Conservation (phyloP, 2,113 vertebrate species). For the Speoplatyrhinus poulsoni region DNA sequence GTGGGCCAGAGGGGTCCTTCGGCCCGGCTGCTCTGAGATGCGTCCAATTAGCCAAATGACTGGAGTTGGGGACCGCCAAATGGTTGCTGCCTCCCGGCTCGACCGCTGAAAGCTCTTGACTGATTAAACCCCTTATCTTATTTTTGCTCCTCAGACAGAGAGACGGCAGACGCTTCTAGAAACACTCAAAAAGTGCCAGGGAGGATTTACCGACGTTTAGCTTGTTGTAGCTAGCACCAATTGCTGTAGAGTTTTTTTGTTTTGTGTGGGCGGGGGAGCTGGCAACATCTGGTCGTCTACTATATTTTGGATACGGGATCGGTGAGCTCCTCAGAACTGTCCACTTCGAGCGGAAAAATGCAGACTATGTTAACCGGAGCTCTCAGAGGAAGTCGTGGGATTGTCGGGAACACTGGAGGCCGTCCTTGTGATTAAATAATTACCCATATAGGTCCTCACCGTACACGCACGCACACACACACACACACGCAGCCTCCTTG, state of each 20-base stretch:
- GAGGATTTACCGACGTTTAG: constrained; percentile 9
- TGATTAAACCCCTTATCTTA: constrained; percentile 59
- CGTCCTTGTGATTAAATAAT: constrained; percentile 56
- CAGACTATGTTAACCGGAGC: not conserved
- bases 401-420: constrained; percentile 25
- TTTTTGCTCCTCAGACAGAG: constrained; percentile 14
- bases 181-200: constrained; percentile 19
- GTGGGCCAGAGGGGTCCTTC: constrained; percentile 50
- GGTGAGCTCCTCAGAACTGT: not conserved
- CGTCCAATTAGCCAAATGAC: constrained; percentile 69
- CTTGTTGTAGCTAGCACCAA: not conserved
- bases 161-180: constrained; percentile 22
- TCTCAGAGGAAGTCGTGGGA: constrained; percentile 23
- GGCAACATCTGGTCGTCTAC: no score
- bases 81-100: constrained; percentile 32
- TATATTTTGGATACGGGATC: no score
- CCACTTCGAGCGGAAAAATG: not conserved
- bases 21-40: constrained; percentile 58
- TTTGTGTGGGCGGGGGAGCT: no score
- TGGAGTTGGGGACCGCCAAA: constrained; percentile 55
- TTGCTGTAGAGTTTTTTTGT: not conserved
- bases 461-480: not conserved
- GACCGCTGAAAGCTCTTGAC: constrained; percentile 44
- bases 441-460: constrained; percentile 14
- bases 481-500: constrained; percentile 7